Base-by-base conservation (phyloP, 2,888 invertebrate species). In the Laothoe populi region DNA sequence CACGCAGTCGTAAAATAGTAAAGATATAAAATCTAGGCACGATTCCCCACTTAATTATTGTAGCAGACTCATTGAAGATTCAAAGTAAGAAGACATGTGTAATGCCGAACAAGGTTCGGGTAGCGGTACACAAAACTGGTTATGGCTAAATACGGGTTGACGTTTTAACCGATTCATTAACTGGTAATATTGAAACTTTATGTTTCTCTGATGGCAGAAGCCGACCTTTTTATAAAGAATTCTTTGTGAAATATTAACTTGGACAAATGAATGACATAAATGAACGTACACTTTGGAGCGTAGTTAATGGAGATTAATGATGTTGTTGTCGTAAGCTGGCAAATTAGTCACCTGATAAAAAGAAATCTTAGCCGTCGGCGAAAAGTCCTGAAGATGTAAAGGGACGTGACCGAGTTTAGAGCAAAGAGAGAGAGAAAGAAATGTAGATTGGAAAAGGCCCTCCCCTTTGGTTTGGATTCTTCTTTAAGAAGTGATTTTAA, bases 41-140 rank as follows among this genome's bases (percentile, higher is more conserved):
- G 53, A 19, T 53, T 35, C 19, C 16, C 31, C 53, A 53, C 53
- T 19, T 31, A 53, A 53, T 53, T 53, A 31, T 21, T 19, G 31
- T 53, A 35, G 31, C 35, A 53, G 35, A 35, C 31, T 35, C 53
- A 53, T 35, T 11, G 53, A 31, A 53, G 53, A 35, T 26, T 49
- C 53, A 35, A 49, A 49, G 26, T 42, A 53, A 31, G 53, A 53
- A 53, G 16, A 53, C 53, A 53, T 19, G 35, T 53, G 53, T 53
- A 53, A 35, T 53, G 19, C 2, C 31, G 26, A n/a, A 31, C 35
- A 31, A 8, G 53, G 31, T 10, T 4, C 53, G 19, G 19, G 19
- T 53, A 53, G 53, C 53, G 53, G 53, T 53, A 53, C 53, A 23
- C 23, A 4, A 53, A 53, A 53, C 35, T 53, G 35, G 53, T 53